Evolutionary conservation across 2,113 vertebrate species (phyloP).

Genomic region (Oreocharis arfaki): DNA sequence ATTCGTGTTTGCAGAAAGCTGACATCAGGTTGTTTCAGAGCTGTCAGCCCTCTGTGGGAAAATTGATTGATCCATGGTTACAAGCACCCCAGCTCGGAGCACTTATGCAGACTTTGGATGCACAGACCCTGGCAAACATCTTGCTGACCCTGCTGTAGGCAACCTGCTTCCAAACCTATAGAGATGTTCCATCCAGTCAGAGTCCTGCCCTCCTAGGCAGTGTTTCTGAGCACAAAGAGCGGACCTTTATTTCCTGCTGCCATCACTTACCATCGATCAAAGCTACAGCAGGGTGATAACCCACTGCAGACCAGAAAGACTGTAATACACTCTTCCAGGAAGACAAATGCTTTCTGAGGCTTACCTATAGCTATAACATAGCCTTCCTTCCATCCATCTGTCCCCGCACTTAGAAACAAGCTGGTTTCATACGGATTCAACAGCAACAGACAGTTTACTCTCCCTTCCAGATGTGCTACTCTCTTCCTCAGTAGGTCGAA

Average conservation of each 20-base stretch:
- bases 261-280: background rate
- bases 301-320: background rate
- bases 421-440: background rate
- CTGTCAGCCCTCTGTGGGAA: background rate
- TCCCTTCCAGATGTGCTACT: background rate
- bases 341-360: background rate
- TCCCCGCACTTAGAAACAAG: background rate
- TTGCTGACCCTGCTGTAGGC: background rate
- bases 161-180: background rate
- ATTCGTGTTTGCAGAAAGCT: background rate
- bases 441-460: background rate
- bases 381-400: background rate
- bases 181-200: accelerated
- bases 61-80: background rate
- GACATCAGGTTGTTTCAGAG: background rate
- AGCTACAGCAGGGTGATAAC: background rate
- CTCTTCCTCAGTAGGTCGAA: background rate
- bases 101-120: background rate
- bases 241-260: background rate
- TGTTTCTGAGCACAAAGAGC: background rate
- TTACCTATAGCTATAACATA: background rate
- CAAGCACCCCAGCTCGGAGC: background rate
- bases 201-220: background rate
- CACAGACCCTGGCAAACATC: background rate
- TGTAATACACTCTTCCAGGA: background rate